phyloP scores from a whole-genome alignment of 2,113 vertebrate species.

The Epinephelus fuscoguttatus region DNA sequence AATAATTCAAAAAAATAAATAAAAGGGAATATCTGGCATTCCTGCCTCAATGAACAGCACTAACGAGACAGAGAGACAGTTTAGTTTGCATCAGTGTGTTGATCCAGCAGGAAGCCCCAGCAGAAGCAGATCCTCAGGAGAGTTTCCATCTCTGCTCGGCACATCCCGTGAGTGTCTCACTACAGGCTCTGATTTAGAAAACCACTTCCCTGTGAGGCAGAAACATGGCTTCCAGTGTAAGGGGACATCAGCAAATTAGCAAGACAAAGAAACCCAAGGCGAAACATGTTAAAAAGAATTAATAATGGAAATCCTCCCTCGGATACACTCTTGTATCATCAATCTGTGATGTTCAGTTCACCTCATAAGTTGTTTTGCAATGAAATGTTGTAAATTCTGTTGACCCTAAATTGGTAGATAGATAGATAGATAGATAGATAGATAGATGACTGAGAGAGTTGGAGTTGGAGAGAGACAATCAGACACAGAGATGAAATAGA shows the following conservation, averaged over 20 bases:
- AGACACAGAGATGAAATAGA: slow-evolving; percentile 10
- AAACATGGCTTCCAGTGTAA: slow-evolving; percentile 34
- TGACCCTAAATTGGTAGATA: background rate
- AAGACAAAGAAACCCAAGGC: slow-evolving; percentile 76
- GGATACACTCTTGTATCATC: slow-evolving; percentile 12
- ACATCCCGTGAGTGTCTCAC: slow-evolving; percentile 52
- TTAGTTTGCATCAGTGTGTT: slow-evolving; percentile 20
- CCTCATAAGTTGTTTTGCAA: slow-evolving; percentile 2
- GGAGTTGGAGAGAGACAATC: background rate
- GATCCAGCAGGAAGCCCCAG: slow-evolving; percentile 45
- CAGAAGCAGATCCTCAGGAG: slow-evolving; percentile 53
- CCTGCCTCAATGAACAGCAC: background rate
- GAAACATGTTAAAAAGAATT: slow-evolving; percentile 53
- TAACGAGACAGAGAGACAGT: background rate
- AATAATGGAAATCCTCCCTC: slow-evolving; percentile 57
- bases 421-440: slow-evolving; percentile 3
- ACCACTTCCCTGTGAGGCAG: slow-evolving; percentile 59
- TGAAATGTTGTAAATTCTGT: background rate
- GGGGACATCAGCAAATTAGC: slow-evolving; percentile 68
- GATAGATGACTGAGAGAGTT: background rate
- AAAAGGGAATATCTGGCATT: background rate
- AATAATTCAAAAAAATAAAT: no score
- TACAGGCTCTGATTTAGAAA: slow-evolving; percentile 47
- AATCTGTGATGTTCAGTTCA: slow-evolving; percentile 16
- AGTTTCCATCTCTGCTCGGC: slow-evolving; percentile 20